Base-by-base conservation (phyloP, 2,797 vertebrate genomes). In the Anolis apletophallus region DNA sequence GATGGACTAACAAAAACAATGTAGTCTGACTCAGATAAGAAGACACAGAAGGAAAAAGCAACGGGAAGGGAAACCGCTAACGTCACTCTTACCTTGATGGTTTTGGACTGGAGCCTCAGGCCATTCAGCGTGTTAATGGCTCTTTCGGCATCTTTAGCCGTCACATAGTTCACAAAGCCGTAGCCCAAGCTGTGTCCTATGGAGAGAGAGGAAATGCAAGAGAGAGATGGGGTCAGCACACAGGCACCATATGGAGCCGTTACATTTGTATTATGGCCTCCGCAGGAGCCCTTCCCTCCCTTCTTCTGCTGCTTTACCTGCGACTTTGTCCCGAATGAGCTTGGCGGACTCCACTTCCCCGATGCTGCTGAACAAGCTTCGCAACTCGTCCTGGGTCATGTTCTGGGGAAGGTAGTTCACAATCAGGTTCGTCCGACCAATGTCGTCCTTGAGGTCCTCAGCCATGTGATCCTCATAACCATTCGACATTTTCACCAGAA, bases 401-500 rank as follows among this genome's bases (percentile, higher is more conserved):
- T 98, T 99, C 96, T 99, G 99, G 87, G 98, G 99, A 95, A 99
- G 97, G 97, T 99, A 99, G 96, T 99, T 99, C 88, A 99, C 98
- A 78, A 99, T 99, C 90, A 99, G 95, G 95, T 99, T 99, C 82
- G 99, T 99, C 96, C 98, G 98, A 90, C 97, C 96, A 13, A 97
- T 96, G 87, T 97, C 96, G n/a, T 99, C 98, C 93, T 98, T 98
- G 91, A 96, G 97, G 91, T 98, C 98, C 89, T 99, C 99, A 55
- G 97, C 98, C 98, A 99, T 99, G 97, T 99, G 99, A 94, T 99
- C 98, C 97, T 99, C 98, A 95, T 99, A 99, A 98, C 99, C 99
- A 96, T 99, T 99, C 92, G 99, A 99, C 98, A 99, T 99, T 94
- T 97, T 97, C 92, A 88, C 72, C 54, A 40, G 68, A 59, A 55